Evolutionary conservation across 2,888 invertebrate species (phyloP), one percentile per base, ranked within the genome.

Genomic region (Theodoxus fluviatilis): DNA sequence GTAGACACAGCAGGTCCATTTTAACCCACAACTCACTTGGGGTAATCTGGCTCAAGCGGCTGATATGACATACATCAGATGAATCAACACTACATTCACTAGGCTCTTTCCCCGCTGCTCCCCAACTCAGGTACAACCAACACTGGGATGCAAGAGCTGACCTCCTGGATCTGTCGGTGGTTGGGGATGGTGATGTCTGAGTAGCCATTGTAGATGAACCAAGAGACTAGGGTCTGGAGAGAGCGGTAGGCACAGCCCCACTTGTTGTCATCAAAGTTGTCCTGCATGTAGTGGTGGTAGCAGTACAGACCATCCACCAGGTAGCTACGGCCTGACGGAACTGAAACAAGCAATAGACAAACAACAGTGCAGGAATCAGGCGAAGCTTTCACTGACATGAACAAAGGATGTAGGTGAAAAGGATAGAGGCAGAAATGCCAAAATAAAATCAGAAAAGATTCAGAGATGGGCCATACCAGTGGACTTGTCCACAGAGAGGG

Each of bases 241-340:
- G 98, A 98, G 73, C 99, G 91, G 85, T 99, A 99, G 0, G 99
- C 99, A 89, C 99, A 99, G 3, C 99, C 99, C 99, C 99, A 99
- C n/a, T 96, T 96, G 86, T 94, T 93, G 83, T 99, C 99, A 87
- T 98, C 93, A 85, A 95, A 92, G 77, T 91, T 91, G 83, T 98
- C 94, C 79, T 87, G 87, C 92, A 95, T 93, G 87, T 99, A 99
- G 87, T 99, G 99, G 85, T 96, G 93, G 88, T 99, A 99, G 25
- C 92, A 90, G 85, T 99, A 99, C 75, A 91, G 90, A 1, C 99
- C 99, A 75, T 92, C 90, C 2, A 98, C 90, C 33, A 88, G 66
- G 22, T 83, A 85, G 59, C 84, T 81, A 1, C 72, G 75, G 4
- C 83, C 84, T 25, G 72, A 80, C 37, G 75, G 76, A 28, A 79